Conservation (phyloP, 2,888 invertebrate genomes). For the Machimus atricapillus region DNA sequence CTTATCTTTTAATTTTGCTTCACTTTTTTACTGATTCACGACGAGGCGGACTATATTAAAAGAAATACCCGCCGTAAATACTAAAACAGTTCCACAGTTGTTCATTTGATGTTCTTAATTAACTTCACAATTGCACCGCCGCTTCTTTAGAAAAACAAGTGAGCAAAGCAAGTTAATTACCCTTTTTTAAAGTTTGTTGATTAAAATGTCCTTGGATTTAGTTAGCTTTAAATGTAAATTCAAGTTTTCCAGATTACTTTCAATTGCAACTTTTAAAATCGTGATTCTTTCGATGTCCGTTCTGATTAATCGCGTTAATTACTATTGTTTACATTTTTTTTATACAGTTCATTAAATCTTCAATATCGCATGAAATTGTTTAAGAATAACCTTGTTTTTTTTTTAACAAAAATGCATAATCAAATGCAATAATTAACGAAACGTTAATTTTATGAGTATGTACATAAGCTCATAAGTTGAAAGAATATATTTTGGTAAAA, state of each 20-base stretch:
- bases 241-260: not conserved
- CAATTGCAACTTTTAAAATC: not conserved
- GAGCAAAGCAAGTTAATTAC: not conserved
- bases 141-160: not conserved
- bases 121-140: not conserved
- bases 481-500: not conserved
- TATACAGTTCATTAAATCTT: not conserved
- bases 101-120: not conserved
- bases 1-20: not conserved
- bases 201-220: not conserved
- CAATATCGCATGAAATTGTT: not conserved
- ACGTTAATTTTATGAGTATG: not conserved
- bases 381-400: not conserved
- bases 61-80: not conserved
- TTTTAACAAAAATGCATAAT: not conserved
- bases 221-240: not conserved
- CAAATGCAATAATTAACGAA: not conserved
- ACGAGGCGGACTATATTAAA: not conserved
- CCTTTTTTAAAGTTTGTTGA: not conserved
- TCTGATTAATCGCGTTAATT: not conserved
- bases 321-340: not conserved
- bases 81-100: not conserved
- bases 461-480: not conserved
- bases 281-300: not conserved
- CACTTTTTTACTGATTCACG: not conserved